Conservation (phyloP, 1,140 invertebrate genomes). For the Nymphalis io region DNA sequence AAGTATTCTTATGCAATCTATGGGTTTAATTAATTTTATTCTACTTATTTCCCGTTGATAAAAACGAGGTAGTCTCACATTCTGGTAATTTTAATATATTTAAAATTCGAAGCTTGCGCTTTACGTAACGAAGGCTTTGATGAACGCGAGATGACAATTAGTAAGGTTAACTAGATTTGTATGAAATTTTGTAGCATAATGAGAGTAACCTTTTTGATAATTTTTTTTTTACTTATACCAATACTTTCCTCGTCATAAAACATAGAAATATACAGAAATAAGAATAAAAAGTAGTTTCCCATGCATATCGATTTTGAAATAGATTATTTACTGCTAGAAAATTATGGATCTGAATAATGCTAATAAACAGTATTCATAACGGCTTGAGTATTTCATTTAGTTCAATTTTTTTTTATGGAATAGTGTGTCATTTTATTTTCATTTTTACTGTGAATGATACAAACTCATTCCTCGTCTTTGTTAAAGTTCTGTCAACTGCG, state of each 20-base stretch:
- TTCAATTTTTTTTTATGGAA: too few species aligned
- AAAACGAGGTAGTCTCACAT: neutral
- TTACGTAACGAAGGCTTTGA: conserved; percentile 9
- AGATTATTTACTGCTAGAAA: too few species aligned
- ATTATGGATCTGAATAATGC: too few species aligned
- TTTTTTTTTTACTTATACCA: neutral
- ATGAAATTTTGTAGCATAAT: conserved; percentile 2
- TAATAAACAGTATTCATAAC: too few species aligned
- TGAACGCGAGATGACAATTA: conserved; percentile 10
- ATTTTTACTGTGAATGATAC: neutral
- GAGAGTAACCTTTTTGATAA: neutral
- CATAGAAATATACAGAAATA: too few species aligned
- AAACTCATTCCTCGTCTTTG: conserved; percentile 1
- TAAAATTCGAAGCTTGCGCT: conserved; percentile 8
- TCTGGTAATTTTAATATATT: neutral
- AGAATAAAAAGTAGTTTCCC: too few species aligned
- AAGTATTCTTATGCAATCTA: too few species aligned
- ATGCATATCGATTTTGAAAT: too few species aligned
- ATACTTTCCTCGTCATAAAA: too few species aligned
- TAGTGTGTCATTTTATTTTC: too few species aligned
- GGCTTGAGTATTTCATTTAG: too few species aligned
- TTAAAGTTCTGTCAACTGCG: neutral
- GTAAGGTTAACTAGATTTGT: conserved; percentile 11
- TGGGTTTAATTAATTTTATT: too few species aligned
- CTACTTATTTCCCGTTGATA: neutral